Evolutionary conservation across 1,140 invertebrate species (phyloP).

Genomic region (Hyposmocoma kahamanoa): DNA sequence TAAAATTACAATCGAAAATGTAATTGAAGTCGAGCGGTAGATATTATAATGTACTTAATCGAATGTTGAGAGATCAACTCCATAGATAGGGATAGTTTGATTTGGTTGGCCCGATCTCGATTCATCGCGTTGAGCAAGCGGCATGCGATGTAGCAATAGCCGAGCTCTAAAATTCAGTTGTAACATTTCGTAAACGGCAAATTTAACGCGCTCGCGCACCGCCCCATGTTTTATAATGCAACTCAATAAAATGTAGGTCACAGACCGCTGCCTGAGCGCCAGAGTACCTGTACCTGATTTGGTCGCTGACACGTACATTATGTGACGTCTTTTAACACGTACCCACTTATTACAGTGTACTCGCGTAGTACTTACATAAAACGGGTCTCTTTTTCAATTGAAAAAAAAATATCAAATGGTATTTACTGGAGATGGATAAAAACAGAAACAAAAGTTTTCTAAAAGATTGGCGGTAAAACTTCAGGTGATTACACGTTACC

Average conservation of each 20-base stretch:
- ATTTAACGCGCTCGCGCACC: constrained; percentile 59
- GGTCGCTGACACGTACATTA: too few species aligned
- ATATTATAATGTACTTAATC: too few species aligned
- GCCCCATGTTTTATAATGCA: constrained; percentile 62
- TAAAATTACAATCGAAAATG: neutral
- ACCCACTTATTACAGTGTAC: neutral
- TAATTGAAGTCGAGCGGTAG: too few species aligned
- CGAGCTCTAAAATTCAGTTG: constrained; percentile 63
- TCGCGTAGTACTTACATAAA: too few species aligned
- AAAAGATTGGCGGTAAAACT: too few species aligned
- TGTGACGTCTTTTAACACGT: constrained; percentile 16
- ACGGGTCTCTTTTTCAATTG: too few species aligned
- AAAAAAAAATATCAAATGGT: too few species aligned
- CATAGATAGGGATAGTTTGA: constrained; percentile 17
- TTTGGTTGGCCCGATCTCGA: constrained; percentile 51
- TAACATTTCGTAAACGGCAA: constrained; percentile 68
- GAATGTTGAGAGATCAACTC: constrained; percentile 8
- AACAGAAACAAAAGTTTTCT: too few species aligned
- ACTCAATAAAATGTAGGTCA: constrained; percentile 61
- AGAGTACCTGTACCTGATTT: too few species aligned
- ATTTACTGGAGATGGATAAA: too few species aligned
- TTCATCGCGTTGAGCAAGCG: constrained; percentile 56
- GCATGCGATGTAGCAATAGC: constrained; percentile 50
- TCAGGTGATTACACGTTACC: too few species aligned
- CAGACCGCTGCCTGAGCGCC: neutral